Evolutionary conservation across 2,113 vertebrate genomes (phyloP).

Genomic region (Paedocypris sp.): DNA sequence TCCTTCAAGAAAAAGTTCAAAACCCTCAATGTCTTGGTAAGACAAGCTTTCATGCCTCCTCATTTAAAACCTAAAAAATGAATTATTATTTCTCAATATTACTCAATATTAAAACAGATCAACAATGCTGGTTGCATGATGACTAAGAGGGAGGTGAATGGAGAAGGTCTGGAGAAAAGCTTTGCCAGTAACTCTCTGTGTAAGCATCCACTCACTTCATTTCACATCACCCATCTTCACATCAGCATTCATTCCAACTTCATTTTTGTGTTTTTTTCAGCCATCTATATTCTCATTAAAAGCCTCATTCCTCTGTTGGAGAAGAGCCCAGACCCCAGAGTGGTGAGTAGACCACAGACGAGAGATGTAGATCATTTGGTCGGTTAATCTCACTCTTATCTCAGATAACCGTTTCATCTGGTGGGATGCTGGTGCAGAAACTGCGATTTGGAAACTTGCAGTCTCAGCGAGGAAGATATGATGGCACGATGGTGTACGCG

Average conservation of each 20-base stretch:
- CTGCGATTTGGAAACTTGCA: slow-evolving; percentile 65
- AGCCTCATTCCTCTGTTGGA: slow-evolving; percentile 61
- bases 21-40: slow-evolving; percentile 64
- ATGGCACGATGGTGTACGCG: slow-evolving; percentile 67
- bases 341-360: slow-evolving; percentile 50
- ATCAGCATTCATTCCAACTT: no score
- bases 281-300: slow-evolving; percentile 64
- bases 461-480: slow-evolving; percentile 58
- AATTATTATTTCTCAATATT: background rate
- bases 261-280: slow-evolving; percentile 31
- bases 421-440: slow-evolving; percentile 68
- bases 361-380: background rate
- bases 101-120: slow-evolving; percentile 42
- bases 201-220: slow-evolving; percentile 36
- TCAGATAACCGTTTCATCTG: slow-evolving; percentile 63
- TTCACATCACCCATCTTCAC: no score
- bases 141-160: slow-evolving; percentile 59
- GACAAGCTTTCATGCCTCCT: background rate
- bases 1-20: slow-evolving; percentile 64
- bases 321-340: slow-evolving; percentile 63
- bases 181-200: slow-evolving; percentile 64
- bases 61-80: no score
- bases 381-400: background rate
- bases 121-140: slow-evolving; percentile 66
- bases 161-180: slow-evolving; percentile 63